Evolutionary conservation across 1,140 invertebrate species (phyloP).

Genomic region (Scaptomyza montana): DNA sequence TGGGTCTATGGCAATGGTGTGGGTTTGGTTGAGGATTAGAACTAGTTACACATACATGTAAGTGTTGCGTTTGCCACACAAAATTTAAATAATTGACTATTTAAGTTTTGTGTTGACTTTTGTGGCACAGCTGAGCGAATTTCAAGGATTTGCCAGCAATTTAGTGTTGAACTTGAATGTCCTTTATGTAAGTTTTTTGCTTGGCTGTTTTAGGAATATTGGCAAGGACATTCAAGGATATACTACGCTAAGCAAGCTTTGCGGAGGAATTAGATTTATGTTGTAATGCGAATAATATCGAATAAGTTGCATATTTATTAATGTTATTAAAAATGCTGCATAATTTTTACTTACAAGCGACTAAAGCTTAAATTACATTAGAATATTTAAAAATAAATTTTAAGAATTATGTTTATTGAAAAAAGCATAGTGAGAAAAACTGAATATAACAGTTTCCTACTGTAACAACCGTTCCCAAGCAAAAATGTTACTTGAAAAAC

Average conservation of each 20-base stretch:
- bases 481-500: too few relatives aligned
- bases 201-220: not conserved
- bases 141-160: conserved; percentile 35
- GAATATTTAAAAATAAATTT: too few relatives aligned
- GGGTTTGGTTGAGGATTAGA: conserved; percentile 16
- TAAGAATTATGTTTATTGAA: too few relatives aligned
- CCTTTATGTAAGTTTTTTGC: not conserved
- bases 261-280: not conserved
- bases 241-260: not conserved
- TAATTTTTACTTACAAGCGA: too few relatives aligned
- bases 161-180: conserved; percentile 32
- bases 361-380: too few relatives aligned
- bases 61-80: conserved; percentile 26
- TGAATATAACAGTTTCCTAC: too few relatives aligned
- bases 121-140: conserved; percentile 13
- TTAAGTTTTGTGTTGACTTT: conserved; percentile 38
- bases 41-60: conserved; percentile 41
- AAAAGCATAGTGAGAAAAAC: too few relatives aligned
- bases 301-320: too few relatives aligned
- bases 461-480: too few relatives aligned
- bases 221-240: conserved; percentile 3
- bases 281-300: not conserved
- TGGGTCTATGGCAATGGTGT: not conserved
- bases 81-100: conserved; percentile 58
- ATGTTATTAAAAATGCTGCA: too few relatives aligned